Evolutionary conservation across 2,113 vertebrate genomes (phyloP).

Genomic region (Nothoprocta pentlandii): DNA sequence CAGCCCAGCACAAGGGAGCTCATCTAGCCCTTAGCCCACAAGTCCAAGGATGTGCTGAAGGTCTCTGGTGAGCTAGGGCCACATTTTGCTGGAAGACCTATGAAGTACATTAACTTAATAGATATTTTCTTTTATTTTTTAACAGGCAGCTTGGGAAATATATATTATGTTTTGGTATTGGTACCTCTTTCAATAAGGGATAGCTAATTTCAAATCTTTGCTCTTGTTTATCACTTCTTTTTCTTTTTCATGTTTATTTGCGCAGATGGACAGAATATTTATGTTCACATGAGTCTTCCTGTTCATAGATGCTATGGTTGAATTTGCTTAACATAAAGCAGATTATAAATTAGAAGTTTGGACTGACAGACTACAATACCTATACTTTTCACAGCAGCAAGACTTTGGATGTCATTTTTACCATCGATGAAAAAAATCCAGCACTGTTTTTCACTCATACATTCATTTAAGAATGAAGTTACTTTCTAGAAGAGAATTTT

Average conservation of each 20-base stretch:
- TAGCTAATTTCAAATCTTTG: not conserved
- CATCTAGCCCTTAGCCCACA: not conserved
- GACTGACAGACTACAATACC: not conserved
- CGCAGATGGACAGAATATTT: not conserved
- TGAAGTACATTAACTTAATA: not conserved
- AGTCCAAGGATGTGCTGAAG: fast-evolving
- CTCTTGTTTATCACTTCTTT: not conserved
- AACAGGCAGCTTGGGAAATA: not conserved
- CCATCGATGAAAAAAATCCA: not conserved
- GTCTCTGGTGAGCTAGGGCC: not conserved
- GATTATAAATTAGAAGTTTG: not conserved
- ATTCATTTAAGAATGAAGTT: not conserved
- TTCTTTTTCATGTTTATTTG: not conserved
- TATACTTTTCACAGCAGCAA: not conserved
- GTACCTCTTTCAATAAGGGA: not conserved
- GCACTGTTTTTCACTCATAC: not conserved
- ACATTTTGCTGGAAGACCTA: not conserved
- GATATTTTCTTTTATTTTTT: not conserved
- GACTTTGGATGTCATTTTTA: not conserved
- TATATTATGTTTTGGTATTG: not conserved
- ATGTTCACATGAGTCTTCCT: not conserved
- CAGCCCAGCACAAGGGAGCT: not conserved
- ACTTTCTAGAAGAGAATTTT: not conserved
- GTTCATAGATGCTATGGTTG: not conserved
- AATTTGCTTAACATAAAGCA: not conserved